Evolutionary conservation across 2,113 vertebrate genomes (phyloP).

Genomic region (Cavia aperea): DNA sequence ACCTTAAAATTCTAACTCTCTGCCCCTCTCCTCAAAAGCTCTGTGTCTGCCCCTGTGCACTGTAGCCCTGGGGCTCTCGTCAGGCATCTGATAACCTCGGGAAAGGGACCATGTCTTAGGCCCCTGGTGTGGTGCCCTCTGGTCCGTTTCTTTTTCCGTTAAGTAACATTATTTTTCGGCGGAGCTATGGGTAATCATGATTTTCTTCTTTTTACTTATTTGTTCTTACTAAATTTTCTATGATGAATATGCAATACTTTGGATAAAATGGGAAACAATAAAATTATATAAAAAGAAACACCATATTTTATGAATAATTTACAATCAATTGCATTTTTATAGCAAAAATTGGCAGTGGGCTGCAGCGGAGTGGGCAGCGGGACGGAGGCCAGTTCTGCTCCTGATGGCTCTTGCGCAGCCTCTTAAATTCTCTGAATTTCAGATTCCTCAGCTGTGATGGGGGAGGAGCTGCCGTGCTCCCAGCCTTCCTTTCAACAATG

Average conservation of each 20-base stretch:
- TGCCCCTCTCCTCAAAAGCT: background rate
- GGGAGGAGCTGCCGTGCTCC: slow-evolving; percentile 36
- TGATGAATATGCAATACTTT: slow-evolving; percentile 68
- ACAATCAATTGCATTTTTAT: slow-evolving; percentile 69
- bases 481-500: slow-evolving; percentile 11
- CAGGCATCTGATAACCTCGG: background rate
- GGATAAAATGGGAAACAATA: slow-evolving; percentile 68
- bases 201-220: slow-evolving; percentile 63
- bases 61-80: background rate
- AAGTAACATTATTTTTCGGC: background rate
- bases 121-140: background rate
- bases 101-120: background rate
- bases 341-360: slow-evolving; percentile 60
- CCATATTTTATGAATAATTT: slow-evolving; percentile 73
- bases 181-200: slow-evolving; percentile 39
- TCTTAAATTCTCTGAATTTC: slow-evolving; percentile 52
- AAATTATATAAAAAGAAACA: slow-evolving; percentile 67
- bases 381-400: slow-evolving; percentile 55
- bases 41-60: background rate
- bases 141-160: background rate
- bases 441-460: slow-evolving; percentile 53
- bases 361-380: slow-evolving; percentile 53
- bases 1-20: background rate
- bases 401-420: slow-evolving; percentile 39
- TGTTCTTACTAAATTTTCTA: slow-evolving; percentile 63